Evolutionary conservation across 2,888 invertebrate species (phyloP), one percentile per base, ranked within the genome.

Genomic region (Alsophila aescularia): DNA sequence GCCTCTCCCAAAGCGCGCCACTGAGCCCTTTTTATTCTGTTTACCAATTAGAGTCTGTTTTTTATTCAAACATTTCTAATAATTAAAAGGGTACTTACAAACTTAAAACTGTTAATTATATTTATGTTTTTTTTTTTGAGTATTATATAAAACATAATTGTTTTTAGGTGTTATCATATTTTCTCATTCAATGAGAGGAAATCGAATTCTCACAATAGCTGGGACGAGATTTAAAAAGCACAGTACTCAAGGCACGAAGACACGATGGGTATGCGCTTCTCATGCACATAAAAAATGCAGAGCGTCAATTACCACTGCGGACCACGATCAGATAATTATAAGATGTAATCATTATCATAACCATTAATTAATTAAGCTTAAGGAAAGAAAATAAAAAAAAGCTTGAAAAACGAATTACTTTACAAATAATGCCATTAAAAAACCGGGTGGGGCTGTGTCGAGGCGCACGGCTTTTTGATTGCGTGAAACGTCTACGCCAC

Each of bases 191-290:
- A 0, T 16, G 5, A 39, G 58, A 0, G 67, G 67, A 0, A 62
- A 64, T 3, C 49, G 45, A n/a, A 57, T 61, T n/a, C 43, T 68
- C 4, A 21, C 50, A 8, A 14, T 66, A 0, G 21, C 44, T 0
- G 63, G 69, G 0, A 67, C 60, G 49, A 66, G 64, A 48, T 73
- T 69, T 44, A 59, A 58, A 16, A 66, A 56, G 14, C 69, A 72
- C 24, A n/a, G 14, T 13, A 0, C 1, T 0, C 4, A 5, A 0
- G 43, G 41, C 5, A 3, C 5, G 40, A 69, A 32, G 40, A 50
- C 21, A 0, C 53, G 59, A 2, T 77, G 75, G 77, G 52, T 57
- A 32, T 77, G 77, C 47, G 57, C 67, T 3, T 66, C 63, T 12
- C 70, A 69, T 40, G 51, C 67, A 32, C 50, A 37, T 24, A 60